phyloP scores from a whole-genome alignment of 1,140 invertebrate genomes.

The Geopemphigus sp. region DNA sequence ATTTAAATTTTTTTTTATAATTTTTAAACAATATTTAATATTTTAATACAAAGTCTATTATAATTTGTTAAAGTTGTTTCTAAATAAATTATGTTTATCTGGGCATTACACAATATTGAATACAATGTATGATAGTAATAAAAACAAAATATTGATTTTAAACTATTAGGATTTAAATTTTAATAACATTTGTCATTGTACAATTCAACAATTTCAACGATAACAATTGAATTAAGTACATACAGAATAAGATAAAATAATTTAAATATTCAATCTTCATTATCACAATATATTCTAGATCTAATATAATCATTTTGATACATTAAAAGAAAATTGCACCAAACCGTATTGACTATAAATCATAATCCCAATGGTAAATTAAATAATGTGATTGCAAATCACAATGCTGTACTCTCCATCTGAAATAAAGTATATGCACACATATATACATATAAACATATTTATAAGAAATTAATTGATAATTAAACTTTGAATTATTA shows the following conservation, averaged over 20 bases:
- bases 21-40: too few relatives aligned
- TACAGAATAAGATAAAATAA: slow-evolving; percentile 32
- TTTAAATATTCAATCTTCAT: slow-evolving; percentile 25
- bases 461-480: too few relatives aligned
- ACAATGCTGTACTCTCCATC: slow-evolving; percentile 44
- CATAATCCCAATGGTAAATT: neutral
- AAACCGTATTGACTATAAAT: slow-evolving; percentile 1
- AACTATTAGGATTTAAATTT: slow-evolving; percentile 18
- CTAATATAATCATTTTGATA: slow-evolving; percentile 45
- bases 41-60: too few relatives aligned
- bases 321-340: slow-evolving; percentile 14
- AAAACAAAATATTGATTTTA: neutral
- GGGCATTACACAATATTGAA: too few relatives aligned
- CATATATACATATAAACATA: too few relatives aligned
- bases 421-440: neutral
- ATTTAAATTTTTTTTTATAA: too few relatives aligned
- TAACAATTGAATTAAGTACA: slow-evolving; percentile 45
- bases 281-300: slow-evolving; percentile 39
- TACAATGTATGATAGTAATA: neutral
- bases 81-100: too few relatives aligned
- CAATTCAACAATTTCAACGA: slow-evolving; percentile 10
- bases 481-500: too few relatives aligned
- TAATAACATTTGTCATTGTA: neutral
- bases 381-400: slow-evolving; percentile 15
- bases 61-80: too few relatives aligned